Evolutionary conservation across 2,113 vertebrate species (phyloP).

Genomic region (Antennarius striatus): DNA sequence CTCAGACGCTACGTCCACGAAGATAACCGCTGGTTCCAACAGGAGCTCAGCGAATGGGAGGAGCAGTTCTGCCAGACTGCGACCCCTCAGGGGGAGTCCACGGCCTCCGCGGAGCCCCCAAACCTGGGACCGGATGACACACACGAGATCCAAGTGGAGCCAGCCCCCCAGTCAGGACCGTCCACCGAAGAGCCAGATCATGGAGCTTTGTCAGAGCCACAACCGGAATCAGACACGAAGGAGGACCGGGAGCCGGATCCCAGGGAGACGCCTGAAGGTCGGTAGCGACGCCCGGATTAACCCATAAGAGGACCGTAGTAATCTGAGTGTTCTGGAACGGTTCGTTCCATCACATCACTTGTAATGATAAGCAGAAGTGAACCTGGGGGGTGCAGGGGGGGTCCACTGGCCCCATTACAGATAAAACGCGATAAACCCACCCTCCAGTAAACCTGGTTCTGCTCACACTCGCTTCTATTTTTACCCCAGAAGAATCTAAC

Average conservation of each 20-base stretch:
- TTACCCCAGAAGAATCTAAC: conserved; percentile 32
- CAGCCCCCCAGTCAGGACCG: conserved; percentile 37
- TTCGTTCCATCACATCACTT: no score
- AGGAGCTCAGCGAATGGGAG: conserved; percentile 91
- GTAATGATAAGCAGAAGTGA: no score
- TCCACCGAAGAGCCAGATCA: conserved; percentile 43
- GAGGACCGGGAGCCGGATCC: conserved; percentile 21
- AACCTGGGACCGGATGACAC: conserved; percentile 6
- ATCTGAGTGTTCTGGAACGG: no score
- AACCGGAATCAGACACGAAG: conserved; percentile 28
- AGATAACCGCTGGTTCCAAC: conserved; percentile 92
- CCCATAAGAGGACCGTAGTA: no score
- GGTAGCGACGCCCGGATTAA: conserved; percentile 12
- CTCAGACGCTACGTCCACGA: conserved; percentile 87
- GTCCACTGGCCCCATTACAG: no score
- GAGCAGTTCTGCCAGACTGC: conserved; percentile 89
- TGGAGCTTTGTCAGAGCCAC: conserved; percentile 35
- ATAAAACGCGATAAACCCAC: no score
- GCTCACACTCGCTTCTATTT: conserved; percentile 2
- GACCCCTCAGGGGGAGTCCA: conserved; percentile 82
- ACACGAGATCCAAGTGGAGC: conserved; percentile 38
- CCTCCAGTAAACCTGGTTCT: not conserved
- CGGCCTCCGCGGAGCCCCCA: conserved; percentile 69
- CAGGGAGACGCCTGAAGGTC: conserved; percentile 49
- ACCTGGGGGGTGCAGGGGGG: no score